A percentile compares a stretch with the other conserved stretches of the same genome.
phyloP scores from a whole-genome alignment of 2,888 invertebrate species.

The Drosophila stalkeri region DNA sequence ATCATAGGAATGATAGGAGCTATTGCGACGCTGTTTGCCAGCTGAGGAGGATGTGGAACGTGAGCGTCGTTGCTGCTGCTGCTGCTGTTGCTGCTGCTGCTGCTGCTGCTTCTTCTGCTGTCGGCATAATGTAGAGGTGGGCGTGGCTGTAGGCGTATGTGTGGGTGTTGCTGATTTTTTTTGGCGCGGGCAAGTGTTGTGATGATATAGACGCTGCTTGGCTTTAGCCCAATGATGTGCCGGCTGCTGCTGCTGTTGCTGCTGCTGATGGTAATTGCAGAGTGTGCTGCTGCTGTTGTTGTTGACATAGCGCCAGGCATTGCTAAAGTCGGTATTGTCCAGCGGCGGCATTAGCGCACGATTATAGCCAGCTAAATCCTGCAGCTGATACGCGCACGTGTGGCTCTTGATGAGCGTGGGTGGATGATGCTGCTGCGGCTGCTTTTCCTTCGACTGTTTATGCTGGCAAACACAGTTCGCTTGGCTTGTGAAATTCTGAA shows the following conservation, averaged over 20 bases:
- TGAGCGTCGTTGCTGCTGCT: slow-evolving; percentile 58
- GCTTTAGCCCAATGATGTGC: slow-evolving; percentile 44
- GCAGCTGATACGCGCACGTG: slow-evolving; percentile 83
- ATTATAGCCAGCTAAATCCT: slow-evolving; percentile 80
- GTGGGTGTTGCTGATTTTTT: slow-evolving; percentile 41
- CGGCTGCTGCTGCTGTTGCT: slow-evolving; percentile 33
- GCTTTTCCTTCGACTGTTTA: slow-evolving; percentile 35
- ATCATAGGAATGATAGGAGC: slow-evolving; percentile 82
- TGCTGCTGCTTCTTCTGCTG: slow-evolving; percentile 44
- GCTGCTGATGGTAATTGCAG: slow-evolving; percentile 31
- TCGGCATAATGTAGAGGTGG: slow-evolving; percentile 35
- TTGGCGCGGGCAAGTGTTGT: slow-evolving; percentile 70
- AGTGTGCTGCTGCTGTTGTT: slow-evolving; percentile 52
- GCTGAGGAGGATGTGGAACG: slow-evolving; percentile 61
- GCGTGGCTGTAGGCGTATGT: slow-evolving; percentile 30
- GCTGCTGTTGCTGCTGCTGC: slow-evolving; percentile 9
- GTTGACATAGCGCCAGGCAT: slow-evolving; percentile 67
- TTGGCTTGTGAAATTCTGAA: slow-evolving; percentile 79
- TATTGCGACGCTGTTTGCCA: slow-evolving; percentile 78
- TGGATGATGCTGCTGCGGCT: slow-evolving; percentile 53
- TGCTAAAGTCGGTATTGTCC: slow-evolving; percentile 77
- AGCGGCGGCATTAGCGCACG: slow-evolving; percentile 83
- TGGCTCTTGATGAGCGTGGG: slow-evolving; percentile 70
- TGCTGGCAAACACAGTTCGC: slow-evolving; percentile 73
- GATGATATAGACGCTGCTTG: slow-evolving; percentile 59